Evolutionary conservation across 2,797 vertebrate species (phyloP).

Genomic region (Lerista edwardsae): DNA sequence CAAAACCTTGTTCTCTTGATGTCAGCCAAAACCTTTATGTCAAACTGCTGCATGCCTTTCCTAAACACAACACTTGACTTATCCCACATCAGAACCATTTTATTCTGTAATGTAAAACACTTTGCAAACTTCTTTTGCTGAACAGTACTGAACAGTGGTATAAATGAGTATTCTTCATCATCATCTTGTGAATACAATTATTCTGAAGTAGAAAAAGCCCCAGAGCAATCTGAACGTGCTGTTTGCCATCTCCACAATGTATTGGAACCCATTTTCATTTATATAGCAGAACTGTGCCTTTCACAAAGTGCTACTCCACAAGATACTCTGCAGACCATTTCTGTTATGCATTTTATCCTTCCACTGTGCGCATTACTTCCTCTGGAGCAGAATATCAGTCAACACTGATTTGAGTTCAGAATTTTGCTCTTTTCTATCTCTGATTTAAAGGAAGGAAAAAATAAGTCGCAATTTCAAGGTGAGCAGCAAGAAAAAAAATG

Average conservation of each 20-base stretch:
- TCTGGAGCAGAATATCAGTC: background rate
- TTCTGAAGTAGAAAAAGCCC: background rate
- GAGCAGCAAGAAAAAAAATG: background rate
- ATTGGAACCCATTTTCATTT: no score
- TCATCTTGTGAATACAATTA: background rate
- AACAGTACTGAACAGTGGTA: no score
- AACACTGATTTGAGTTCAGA: slow-evolving; percentile 1
- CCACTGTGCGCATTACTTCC: background rate
- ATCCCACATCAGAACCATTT: no score
- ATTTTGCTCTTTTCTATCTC: slow-evolving; percentile 16
- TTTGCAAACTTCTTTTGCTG: no score
- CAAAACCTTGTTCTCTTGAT: no score
- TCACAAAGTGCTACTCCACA: background rate
- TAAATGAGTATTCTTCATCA: no score
- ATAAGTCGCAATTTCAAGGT: background rate
- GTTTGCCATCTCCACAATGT: background rate
- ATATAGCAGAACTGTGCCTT: background rate
- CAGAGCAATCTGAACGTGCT: background rate
- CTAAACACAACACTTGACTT: no score
- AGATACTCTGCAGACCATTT: background rate
- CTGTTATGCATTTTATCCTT: slow-evolving; percentile 1
- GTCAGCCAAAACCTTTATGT: no score
- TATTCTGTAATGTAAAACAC: no score
- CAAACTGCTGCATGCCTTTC: no score
- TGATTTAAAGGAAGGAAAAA: slow-evolving; percentile 8